Base-by-base conservation (phyloP, 2,113 vertebrate genomes). In the Seriola aureovittata region DNA sequence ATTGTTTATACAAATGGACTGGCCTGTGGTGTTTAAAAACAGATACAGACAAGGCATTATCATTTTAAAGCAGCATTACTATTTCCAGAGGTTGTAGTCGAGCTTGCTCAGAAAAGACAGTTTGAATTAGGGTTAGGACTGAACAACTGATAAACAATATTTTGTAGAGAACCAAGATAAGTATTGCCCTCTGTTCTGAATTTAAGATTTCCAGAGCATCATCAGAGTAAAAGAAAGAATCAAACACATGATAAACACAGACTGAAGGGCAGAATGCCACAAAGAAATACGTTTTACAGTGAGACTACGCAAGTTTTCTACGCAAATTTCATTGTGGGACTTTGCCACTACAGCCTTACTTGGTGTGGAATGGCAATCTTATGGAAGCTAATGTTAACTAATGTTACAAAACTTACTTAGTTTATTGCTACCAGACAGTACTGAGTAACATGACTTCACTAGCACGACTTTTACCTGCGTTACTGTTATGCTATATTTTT, bases 21-120 rank as follows among this genome's bases (percentile, higher is more conserved):
- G 21, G 60, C 72, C 77, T 81, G 60, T 1, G 14, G 67, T 66
- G 46, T 63, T 64, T 7, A 42, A 70, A 69, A 46, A 48, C 62
- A 62, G 46, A 80, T 36, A 16, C 12, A 68, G 32, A 64, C 17
- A 70, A 59, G 34, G 19, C 4, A 14, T 34, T 50, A 16, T 3
- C 17, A 17, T 70, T 64, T 58, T 12, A 58, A 75, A 36, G 40
- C 57, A 13, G 8, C 14, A 3, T 23, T 74, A n/a, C 8, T 21
- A 4, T 25, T 74, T 29, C 8, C 16, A 40, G 29, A 16, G n/a
- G 21, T 32, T 52, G 72, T 16, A 63, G 55, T 77, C 62, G 25
- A 50, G 25, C 29, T 54, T 55, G 44, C 2, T 54, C 1, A 25
- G 52, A 66, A 48, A 29, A 75, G 13, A 59, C 16, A 7, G 2